A percentile compares a stretch with the other conserved stretches of the same genome.
Evolutionary conservation across 2,888 invertebrate species (phyloP).

Genomic region (Zygaena filipendulae): DNA sequence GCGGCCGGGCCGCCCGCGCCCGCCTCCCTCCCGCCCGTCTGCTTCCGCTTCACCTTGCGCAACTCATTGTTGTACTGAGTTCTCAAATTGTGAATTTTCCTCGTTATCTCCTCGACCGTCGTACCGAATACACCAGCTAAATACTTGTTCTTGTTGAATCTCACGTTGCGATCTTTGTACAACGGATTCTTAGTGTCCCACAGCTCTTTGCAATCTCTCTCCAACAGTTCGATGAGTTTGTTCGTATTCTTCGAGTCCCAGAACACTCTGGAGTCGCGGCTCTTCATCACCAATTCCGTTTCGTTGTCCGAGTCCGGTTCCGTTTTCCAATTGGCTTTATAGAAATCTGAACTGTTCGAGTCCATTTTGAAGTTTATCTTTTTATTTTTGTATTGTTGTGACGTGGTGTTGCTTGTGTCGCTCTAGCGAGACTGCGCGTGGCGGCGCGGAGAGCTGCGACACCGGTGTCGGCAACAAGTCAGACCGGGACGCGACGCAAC

Average conservation of each 20-base stretch:
- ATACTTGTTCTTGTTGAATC: slow-evolving; percentile 36
- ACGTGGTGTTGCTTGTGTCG: slow-evolving; percentile 32
- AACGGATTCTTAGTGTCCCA: slow-evolving; percentile 45
- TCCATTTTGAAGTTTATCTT: slow-evolving; percentile 44
- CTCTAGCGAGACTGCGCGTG: slow-evolving; percentile 60
- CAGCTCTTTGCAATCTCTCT: slow-evolving; percentile 44
- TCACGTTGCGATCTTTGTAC: slow-evolving; percentile 34
- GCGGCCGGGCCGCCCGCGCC: no score
- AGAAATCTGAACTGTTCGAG: slow-evolving; percentile 41
- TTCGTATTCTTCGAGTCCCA: slow-evolving; percentile 47
- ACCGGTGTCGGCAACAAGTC: slow-evolving; percentile 45
- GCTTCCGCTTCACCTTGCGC: slow-evolving; percentile 46
- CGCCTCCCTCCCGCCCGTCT: slow-evolving; percentile 19
- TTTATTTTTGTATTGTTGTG: slow-evolving; percentile 9
- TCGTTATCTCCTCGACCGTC: slow-evolving; percentile 43
- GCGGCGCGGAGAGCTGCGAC: slow-evolving; percentile 31
- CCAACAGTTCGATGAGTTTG: slow-evolving; percentile 40
- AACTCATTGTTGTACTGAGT: slow-evolving; percentile 53
- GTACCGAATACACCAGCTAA: slow-evolving; percentile 45
- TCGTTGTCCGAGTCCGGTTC: slow-evolving; percentile 41
- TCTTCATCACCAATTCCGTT: slow-evolving; percentile 20
- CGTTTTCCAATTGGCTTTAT: slow-evolving; percentile 38
- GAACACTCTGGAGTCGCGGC: slow-evolving; percentile 23
- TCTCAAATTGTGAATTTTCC: slow-evolving; percentile 53
- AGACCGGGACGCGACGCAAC: slow-evolving; percentile 54